Conservation (phyloP, 2,888 invertebrate genomes). For the Tridacna crocea region DNA sequence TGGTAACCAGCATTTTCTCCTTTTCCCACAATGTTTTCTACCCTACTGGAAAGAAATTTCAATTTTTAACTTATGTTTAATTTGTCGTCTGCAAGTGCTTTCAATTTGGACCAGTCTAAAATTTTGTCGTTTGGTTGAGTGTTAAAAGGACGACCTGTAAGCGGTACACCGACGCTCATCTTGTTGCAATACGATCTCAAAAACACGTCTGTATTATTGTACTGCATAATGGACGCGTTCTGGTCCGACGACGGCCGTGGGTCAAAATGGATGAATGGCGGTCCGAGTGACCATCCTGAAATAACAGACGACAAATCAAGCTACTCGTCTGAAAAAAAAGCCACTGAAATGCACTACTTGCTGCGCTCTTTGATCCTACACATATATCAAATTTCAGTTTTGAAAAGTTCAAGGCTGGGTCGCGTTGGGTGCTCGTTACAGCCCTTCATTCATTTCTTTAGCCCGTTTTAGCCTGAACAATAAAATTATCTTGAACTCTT, state of each 20-base stretch:
- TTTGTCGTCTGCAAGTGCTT: too few species aligned
- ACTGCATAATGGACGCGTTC: constrained; percentile 20
- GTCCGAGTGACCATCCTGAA: constrained; percentile 14
- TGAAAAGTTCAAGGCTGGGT: constrained; percentile 23
- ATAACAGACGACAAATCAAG: constrained; percentile 9
- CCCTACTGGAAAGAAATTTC: too few species aligned
- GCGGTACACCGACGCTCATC: constrained; percentile 5
- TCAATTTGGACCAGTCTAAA: too few species aligned
- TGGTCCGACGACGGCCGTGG: background rate
- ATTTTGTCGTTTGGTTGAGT: too few species aligned
- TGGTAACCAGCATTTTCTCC: too few species aligned
- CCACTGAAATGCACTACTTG: constrained; percentile 14
- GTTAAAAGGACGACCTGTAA: background rate
- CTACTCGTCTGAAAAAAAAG: background rate
- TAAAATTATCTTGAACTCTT: too few species aligned
- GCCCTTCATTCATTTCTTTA: too few species aligned
- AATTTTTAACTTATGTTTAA: too few species aligned
- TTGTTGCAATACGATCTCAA: background rate
- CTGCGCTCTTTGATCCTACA: constrained; percentile 3
- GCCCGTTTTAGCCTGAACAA: too few species aligned
- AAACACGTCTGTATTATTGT: constrained; percentile 13
- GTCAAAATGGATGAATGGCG: constrained; percentile 20
- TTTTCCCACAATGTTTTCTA: too few species aligned
- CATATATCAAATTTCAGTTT: background rate
- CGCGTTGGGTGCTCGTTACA: background rate